Evolutionary conservation across 2,888 invertebrate species (phyloP).

Genomic region (Morpho helenor): DNA sequence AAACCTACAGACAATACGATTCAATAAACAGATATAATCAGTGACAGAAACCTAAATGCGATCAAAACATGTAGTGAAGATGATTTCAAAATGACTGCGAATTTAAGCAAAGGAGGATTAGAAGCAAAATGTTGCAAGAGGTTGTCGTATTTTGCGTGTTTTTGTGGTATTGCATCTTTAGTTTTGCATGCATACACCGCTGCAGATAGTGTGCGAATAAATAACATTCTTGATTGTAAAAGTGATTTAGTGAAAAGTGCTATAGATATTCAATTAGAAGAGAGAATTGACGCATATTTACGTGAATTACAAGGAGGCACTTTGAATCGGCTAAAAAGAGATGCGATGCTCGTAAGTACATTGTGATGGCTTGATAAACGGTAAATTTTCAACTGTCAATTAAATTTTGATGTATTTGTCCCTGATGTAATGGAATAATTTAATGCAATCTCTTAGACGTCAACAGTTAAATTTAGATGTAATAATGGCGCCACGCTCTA

Average conservation of each 20-base stretch:
- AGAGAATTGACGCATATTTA: constrained; percentile 52
- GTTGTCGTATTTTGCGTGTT: constrained; percentile 57
- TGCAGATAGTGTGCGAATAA: constrained; percentile 33
- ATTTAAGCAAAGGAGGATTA: constrained; percentile 9
- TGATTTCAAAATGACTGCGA: constrained; percentile 9
- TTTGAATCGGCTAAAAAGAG: constrained; percentile 50
- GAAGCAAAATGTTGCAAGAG: constrained; percentile 47
- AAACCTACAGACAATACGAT: constrained; percentile 17
- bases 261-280: constrained; percentile 50
- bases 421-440: no score
- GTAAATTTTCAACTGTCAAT: no score
- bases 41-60: neutral
- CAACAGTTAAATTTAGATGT: no score
- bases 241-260: constrained; percentile 37
- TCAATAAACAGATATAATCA: neutral
- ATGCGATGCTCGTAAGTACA: constrained; percentile 64
- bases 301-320: constrained; percentile 37
- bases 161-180: constrained; percentile 56
- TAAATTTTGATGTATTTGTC: no score
- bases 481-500: no score
- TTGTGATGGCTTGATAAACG: neutral
- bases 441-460: no score
- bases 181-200: constrained; percentile 58
- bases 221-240: constrained; percentile 36
- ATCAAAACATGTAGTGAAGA: constrained; percentile 1